Base-by-base conservation (phyloP, 2,888 invertebrate genomes). In the Pomacea canaliculata region DNA sequence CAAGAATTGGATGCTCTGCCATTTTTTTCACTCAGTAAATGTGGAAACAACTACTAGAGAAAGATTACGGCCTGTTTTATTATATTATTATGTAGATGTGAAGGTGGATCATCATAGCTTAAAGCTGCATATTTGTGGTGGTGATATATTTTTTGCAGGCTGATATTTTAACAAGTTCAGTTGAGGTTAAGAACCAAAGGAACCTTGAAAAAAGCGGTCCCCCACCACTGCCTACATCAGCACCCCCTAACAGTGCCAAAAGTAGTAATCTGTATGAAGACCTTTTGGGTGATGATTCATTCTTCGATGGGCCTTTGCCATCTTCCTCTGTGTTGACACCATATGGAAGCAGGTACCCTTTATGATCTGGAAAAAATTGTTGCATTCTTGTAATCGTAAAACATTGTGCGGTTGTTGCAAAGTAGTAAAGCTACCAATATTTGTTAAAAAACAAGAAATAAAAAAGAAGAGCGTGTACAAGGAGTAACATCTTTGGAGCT, bases 251-350 rank as follows among this genome's bases (percentile, higher is more conserved):
- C 37, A 66, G n/a, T 48, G 12, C 8, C 16, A 68, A 70, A 16
- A n/a, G 9, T 18, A 49, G 23, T n/a, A 68, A 19, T n/a, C 67
- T 59, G 18, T 13, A 66, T 7, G 68, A 60, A 9, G 76, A 76
- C 19, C 71, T 74, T 70, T 81, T 83, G 16, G 88, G 88, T 62
- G 88, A 89, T 23, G 89, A 88, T 75, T 82, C 86, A 8, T 89
- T 89, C 81, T 88, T 89, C 79, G 89, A 89, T 80, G 89, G 89
- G 59, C 85, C 85, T 10, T 73, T 87, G 5, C 75, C 79, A 7
- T 69, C 73, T 37, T 48, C 46, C 7, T 59, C 59, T 7, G 66
- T 66, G 10, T 9, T 67, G n/a, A 19, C 66, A 19, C 10, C 56
- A 7, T 73, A 66, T 18, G 23, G 67, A 27, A 73, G 59, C 56